Evolutionary conservation across 2,797 vertebrate genomes (phyloP).

Genomic region (Gymnothorax reevesii): DNA sequence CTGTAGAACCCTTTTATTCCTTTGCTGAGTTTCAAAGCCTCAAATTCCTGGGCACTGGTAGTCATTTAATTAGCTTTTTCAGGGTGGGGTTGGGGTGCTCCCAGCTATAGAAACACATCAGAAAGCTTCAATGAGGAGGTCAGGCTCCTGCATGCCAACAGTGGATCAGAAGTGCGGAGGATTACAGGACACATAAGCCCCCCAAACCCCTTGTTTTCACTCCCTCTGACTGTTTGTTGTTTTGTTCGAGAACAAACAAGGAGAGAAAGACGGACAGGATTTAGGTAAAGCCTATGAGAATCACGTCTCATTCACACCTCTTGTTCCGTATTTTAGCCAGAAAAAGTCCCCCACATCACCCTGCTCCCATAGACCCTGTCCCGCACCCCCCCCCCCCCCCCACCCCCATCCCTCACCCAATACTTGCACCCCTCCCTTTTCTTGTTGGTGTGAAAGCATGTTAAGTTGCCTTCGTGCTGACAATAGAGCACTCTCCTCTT

Average conservation of each 20-base stretch:
- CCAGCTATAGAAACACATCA: constrained; percentile 73
- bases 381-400: too few relatives aligned
- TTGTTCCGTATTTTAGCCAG: constrained; percentile 75
- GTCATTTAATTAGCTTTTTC: constrained; percentile 61
- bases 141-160: constrained; percentile 75
- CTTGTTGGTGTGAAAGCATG: constrained; percentile 77
- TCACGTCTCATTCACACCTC: constrained; percentile 81
- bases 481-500: constrained; percentile 76
- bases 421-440: constrained; percentile 61
- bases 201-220: constrained; percentile 74
- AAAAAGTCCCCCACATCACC: constrained; percentile 17
- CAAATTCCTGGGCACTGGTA: constrained; percentile 69
- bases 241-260: constrained; percentile 72
- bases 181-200: constrained; percentile 81
- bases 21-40: constrained; percentile 70
- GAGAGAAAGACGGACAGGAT: constrained; percentile 75
- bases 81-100: constrained; percentile 68
- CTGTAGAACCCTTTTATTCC: constrained; percentile 71
- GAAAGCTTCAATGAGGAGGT: constrained; percentile 70
- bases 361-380: neutral
- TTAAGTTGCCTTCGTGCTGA: constrained; percentile 76
- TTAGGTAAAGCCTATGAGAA: constrained; percentile 80
- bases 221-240: constrained; percentile 78
- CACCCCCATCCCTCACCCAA: neutral
- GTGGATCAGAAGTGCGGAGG: constrained; percentile 81